These are phyloP conservation scores for Tarsius wallacei DNA, from an alignment of 2,797 vertebrate species.

Conservation along the genomic window DNA sequence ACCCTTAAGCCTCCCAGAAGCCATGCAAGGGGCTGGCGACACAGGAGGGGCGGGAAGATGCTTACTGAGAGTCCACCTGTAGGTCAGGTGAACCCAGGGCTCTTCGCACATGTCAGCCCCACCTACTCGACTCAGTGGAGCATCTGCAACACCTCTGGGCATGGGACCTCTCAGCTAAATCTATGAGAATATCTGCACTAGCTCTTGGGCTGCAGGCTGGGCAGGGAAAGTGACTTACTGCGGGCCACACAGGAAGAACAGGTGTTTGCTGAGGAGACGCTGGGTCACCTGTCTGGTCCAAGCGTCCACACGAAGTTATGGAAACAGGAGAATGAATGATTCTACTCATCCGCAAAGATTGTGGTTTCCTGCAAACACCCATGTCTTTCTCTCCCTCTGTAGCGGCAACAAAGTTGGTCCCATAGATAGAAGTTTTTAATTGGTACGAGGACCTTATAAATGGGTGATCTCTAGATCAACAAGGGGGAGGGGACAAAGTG, in stretches of 20 bases:
- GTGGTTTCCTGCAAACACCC: too few species aligned
- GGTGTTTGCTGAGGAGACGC: too few species aligned
- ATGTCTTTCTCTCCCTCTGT: too few species aligned
- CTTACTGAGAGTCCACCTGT: background rate
- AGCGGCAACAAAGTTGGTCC: background rate
- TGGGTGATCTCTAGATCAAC: fast-evolving
- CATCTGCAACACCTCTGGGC: fast-evolving
- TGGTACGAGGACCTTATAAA: background rate
- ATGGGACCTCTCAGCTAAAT: background rate
- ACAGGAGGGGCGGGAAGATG: too few species aligned
- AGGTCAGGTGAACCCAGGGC: background rate
- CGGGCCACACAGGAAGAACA: too few species aligned
- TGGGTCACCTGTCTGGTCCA: too few species aligned
- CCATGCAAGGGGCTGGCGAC: fast-evolving
- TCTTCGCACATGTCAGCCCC: background rate
- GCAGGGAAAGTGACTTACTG: too few species aligned
- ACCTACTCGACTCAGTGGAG: background rate
- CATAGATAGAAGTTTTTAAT: background rate
- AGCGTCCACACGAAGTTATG: too few species aligned
- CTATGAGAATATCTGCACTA: too few species aligned
- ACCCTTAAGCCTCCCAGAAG: background rate
- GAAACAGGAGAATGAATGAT: too few species aligned
- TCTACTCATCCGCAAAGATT: too few species aligned
- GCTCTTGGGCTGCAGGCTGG: background rate
- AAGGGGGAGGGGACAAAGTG: fast-evolving